These are phyloP conservation scores for Andricus quercusramuli DNA, from an alignment of 2,888 invertebrate genomes.

Conservation along the genomic window DNA sequence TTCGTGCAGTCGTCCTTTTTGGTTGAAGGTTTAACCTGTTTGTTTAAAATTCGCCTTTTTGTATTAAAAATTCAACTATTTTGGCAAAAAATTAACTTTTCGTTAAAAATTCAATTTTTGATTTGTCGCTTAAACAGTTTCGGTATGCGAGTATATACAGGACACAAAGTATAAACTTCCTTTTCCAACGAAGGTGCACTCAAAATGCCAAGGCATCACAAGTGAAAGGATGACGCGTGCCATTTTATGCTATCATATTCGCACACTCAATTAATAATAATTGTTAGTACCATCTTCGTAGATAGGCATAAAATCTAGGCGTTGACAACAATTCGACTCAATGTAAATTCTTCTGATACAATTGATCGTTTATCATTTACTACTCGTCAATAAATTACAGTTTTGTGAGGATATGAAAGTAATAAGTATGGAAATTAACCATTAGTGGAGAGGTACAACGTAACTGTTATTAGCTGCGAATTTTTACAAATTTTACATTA, in stretches of 20 bases:
- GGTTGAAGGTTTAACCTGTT: no score
- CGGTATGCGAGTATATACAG: not conserved
- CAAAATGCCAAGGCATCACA: slow-evolving; percentile 44
- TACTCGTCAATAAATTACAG: not conserved
- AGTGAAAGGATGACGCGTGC: slow-evolving; percentile 38
- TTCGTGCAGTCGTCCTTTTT: no score
- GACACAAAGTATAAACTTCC: not conserved
- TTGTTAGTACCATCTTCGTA: not conserved
- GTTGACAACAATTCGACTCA: not conserved
- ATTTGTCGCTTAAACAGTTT: not conserved
- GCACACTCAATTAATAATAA: slow-evolving; percentile 40
- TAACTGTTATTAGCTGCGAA: not conserved
- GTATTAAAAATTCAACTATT: no score
- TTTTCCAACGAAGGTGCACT: slow-evolving; percentile 35
- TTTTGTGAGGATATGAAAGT: not conserved
- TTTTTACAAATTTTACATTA: no score
- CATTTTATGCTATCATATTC: slow-evolving; percentile 20
- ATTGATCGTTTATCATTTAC: not conserved
- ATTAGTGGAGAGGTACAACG: not conserved
- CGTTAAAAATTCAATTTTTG: no score
- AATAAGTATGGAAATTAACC: not conserved
- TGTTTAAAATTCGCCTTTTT: no score
- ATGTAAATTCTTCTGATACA: not conserved
- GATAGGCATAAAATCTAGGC: not conserved
- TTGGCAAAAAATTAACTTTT: no score